Evolutionary conservation across 2,888 invertebrate species (phyloP).

Genomic region (Agrotis ipsilon): DNA sequence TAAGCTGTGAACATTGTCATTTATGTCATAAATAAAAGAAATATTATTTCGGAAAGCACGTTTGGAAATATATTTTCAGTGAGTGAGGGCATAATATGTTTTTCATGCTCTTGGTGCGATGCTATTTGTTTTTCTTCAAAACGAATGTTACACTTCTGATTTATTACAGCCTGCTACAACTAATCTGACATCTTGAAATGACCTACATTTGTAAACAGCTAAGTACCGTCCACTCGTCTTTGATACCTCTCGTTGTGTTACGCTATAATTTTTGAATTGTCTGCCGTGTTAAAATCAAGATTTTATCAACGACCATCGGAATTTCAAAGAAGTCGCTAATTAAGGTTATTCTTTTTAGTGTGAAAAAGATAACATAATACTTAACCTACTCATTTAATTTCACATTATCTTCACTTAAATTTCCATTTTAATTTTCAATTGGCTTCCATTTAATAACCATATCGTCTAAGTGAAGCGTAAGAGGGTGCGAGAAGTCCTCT

Average conservation of each 20-base stretch:
- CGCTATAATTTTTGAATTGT: not conserved
- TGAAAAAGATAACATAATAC: not conserved
- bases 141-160: not conserved
- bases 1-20: slow-evolving; percentile 50
- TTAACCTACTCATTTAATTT: not conserved
- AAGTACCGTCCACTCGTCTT: not conserved
- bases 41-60: slow-evolving; percentile 23
- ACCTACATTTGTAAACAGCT: not conserved
- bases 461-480: slow-evolving; percentile 25
- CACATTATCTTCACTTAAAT: not conserved
- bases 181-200: not conserved
- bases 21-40: slow-evolving; percentile 47
- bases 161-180: not conserved
- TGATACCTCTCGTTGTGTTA: not conserved
- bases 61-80: slow-evolving; percentile 19
- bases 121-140: not conserved
- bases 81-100: not conserved
- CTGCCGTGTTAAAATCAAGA: not conserved
- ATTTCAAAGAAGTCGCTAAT: not conserved
- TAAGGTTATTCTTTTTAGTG: not conserved
- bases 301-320: not conserved
- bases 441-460: slow-evolving; percentile 26
- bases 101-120: not conserved
- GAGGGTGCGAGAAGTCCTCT: slow-evolving; percentile 32
- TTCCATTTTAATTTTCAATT: slow-evolving; percentile 13